Evolutionary conservation across 2,113 vertebrate genomes (phyloP), one percentile per base, ranked within the genome.

Genomic region (Chionodraco myersi): DNA sequence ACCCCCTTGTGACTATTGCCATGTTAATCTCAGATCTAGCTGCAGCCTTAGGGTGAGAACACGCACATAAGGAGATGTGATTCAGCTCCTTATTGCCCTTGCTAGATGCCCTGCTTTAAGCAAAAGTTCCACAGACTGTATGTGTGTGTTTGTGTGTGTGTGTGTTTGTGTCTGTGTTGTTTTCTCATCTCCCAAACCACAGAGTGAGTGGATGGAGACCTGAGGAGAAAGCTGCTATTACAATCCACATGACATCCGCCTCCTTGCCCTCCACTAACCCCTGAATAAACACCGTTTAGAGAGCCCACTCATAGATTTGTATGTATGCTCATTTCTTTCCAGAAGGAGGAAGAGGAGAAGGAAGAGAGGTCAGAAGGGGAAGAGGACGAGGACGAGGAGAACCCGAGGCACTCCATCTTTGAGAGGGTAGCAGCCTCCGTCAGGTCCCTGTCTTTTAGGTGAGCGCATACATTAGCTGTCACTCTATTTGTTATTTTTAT

Each of bases 361-460:
- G 77, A 65, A 41, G 70, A 75, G 59, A 53, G 79, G 52, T 82
- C 79, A 23, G 85, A 91, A 18, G 79, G 86, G 13, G 87, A 90
- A 8, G 79, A 90, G 2, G 79, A 86, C 1, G 90, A 90, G 2
- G 79, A 86, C 1, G 67, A 86, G 30, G 93, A 90, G 4, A 88
- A 80, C 77, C 86, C 41, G 0, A 90, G 91, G 54, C 75, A 88
- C 71, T 94, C 94, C 15, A 83, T 94, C 62, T 82, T 95, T 16
- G 90, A 92, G 48, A 87, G 92, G 73, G 93, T 94, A 4, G 83
- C 94, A 26, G 88, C 93, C 34, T 95, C 94, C 12, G 92, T 94
- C 62, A 88, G 94, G 70, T 93, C 94, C 21, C 62, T 92, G 54
- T 95, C 93, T 21, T 95, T 94, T 65, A 94, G 94, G 94, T 96